A percentile compares a stretch with the other conserved stretches of the same genome.
Evolutionary conservation across 2,113 vertebrate species (phyloP).

Genomic region (Colius striatus): DNA sequence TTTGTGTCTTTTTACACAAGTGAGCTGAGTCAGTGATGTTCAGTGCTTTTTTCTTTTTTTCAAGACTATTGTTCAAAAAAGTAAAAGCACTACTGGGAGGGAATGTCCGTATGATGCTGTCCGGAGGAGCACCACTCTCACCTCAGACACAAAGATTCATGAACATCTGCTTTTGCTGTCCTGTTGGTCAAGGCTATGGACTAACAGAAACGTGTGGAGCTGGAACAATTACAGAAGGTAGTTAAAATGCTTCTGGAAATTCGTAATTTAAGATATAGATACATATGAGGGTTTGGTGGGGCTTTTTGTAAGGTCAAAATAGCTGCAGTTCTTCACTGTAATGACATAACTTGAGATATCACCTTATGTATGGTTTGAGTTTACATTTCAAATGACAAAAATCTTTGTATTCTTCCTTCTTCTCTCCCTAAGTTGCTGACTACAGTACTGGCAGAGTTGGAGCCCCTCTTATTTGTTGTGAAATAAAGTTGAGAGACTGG

Average conservation of each 20-base stretch:
- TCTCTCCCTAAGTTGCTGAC: conserved; percentile 73
- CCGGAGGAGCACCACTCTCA: conserved; percentile 93
- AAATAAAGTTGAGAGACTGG: conserved; percentile 93
- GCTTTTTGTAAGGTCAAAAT: background rate
- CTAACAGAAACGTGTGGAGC: conserved; percentile 96
- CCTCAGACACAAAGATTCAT: conserved; percentile 94
- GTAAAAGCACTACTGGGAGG: conserved; percentile 92
- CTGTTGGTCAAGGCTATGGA: conserved; percentile 94
- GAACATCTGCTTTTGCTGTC: conserved; percentile 98
- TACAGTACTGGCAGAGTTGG: conserved; percentile 94
- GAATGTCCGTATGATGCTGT: conserved; percentile 91
- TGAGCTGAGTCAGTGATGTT: background rate
- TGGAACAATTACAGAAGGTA: conserved; percentile 95
- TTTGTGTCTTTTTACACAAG: background rate
- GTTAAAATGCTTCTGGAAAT: background rate
- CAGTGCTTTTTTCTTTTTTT: background rate
- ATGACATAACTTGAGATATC: background rate
- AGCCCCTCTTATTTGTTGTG: conserved; percentile 94
- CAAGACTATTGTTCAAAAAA: conserved; percentile 90
- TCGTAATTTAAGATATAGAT: rapidly evolving
- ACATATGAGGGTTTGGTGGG: background rate
- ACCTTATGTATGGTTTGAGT: background rate
- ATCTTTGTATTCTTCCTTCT: background rate
- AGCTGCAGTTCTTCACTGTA: background rate
- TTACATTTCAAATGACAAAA: background rate